A percentile compares a stretch with the other conserved stretches of the same genome.
These are phyloP conservation scores for Gymnogyps californianus DNA, from an alignment of 2,113 vertebrate genomes.

Conservation along the genomic window DNA sequence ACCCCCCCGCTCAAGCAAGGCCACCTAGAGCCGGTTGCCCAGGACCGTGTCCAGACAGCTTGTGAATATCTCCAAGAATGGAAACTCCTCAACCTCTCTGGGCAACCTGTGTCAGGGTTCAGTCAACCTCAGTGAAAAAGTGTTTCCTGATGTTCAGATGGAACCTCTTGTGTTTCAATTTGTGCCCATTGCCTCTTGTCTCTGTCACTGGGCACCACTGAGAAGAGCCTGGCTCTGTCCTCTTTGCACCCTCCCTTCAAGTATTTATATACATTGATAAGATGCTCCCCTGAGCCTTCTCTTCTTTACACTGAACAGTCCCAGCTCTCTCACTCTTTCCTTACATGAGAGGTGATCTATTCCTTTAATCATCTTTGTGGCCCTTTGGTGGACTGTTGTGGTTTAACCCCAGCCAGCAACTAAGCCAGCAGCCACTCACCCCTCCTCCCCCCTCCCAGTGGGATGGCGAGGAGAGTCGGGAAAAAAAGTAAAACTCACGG, in stretches of 20 bases:
- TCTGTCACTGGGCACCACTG: neutral
- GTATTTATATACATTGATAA: neutral
- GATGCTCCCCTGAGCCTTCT: neutral
- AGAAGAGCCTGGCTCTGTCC: neutral
- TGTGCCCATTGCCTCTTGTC: too few species aligned
- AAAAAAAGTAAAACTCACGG: too few species aligned
- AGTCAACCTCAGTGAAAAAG: neutral
- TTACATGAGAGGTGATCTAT: neutral
- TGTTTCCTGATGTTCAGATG: neutral
- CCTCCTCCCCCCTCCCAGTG: too few species aligned
- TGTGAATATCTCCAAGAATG: neutral
- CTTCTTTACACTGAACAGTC: neutral
- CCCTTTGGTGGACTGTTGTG: too few species aligned
- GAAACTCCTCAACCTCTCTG: neutral
- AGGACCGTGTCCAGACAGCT: neutral
- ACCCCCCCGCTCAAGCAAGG: rapidly evolving
- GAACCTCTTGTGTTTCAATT: neutral
- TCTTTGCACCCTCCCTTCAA: neutral
- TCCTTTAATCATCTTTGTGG: too few species aligned
- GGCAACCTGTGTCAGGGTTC: neutral
- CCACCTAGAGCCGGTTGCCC: rapidly evolving
- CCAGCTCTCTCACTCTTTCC: neutral
- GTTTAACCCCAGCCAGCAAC: too few species aligned
- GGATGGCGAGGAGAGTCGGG: too few species aligned
- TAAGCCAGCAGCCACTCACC: too few species aligned